Evolutionary conservation across 1,140 invertebrate genomes (phyloP).

Genomic region (Adoxophyes honmai): DNA sequence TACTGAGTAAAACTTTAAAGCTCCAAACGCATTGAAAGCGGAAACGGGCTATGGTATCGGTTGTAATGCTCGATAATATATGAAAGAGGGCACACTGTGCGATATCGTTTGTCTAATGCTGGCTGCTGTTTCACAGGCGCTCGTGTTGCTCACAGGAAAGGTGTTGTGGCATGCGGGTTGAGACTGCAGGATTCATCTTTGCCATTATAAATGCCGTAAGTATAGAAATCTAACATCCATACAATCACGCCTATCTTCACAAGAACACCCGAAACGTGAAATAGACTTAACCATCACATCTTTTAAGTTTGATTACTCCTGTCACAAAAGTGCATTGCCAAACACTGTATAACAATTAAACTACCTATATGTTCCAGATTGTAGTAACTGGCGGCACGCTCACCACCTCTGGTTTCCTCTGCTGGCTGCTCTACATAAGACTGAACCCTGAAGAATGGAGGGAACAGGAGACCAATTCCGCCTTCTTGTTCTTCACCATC

Average conservation of each 20-base stretch:
- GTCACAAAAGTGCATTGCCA: background rate
- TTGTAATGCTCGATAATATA: too few relatives aligned
- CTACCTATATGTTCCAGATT: background rate
- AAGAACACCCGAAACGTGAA: background rate
- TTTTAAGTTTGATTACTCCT: background rate
- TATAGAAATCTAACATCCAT: background rate
- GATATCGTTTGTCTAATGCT: too few relatives aligned
- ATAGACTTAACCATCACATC: background rate
- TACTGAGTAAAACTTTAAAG: too few relatives aligned
- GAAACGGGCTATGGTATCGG: too few relatives aligned
- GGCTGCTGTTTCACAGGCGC: too few relatives aligned
- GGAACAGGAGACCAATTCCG: background rate
- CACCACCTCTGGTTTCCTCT: background rate
- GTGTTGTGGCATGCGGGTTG: background rate
- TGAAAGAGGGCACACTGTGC: too few relatives aligned
- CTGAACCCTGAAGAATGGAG: background rate
- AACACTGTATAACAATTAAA: background rate
- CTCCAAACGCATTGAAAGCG: too few relatives aligned
- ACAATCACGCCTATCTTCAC: background rate
- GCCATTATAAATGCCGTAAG: background rate
- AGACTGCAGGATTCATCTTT: background rate
- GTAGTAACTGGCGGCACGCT: background rate
- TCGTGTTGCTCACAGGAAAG: background rate
- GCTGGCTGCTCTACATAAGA: background rate
- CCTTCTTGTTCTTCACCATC: background rate